phyloP scores from a whole-genome alignment of 2,797 vertebrate species.

The Hyperoplus lanceolatus region DNA sequence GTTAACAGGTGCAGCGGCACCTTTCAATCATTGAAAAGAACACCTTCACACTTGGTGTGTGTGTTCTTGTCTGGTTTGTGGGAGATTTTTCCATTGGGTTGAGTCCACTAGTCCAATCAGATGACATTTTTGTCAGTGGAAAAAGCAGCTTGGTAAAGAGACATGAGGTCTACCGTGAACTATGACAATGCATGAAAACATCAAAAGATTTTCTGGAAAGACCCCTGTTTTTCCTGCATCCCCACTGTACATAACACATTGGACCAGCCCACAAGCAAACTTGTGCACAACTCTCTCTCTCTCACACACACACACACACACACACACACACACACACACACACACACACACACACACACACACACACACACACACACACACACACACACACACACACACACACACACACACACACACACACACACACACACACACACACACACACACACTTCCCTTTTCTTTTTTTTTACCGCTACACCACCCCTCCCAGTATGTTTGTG shows the following conservation, averaged over 20 bases:
- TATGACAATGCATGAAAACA: conserved; percentile 45
- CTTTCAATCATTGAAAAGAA: conserved; percentile 77
- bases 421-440: conserved; percentile 6
- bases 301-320: neutral
- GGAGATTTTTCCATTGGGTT: conserved; percentile 68
- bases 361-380: no score
- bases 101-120: conserved; percentile 69
- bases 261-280: conserved; percentile 26
- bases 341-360: conserved; percentile 15
- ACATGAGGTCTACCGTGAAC: conserved; percentile 24
- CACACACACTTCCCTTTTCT: conserved; percentile 19
- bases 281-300: neutral
- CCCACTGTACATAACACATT: conserved; percentile 51
- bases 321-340: conserved; percentile 14
- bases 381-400: neutral
- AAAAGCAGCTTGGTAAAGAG: conserved; percentile 38
- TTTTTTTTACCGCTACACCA: conserved; percentile 21
- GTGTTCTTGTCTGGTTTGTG: conserved; percentile 48
- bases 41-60: conserved; percentile 57
- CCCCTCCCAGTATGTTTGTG: conserved; percentile 68
- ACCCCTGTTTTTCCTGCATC: conserved; percentile 51
- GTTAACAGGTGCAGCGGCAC: conserved; percentile 73
- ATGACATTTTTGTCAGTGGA: conserved; percentile 65
- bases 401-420: neutral
- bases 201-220: conserved; percentile 58